Conservation (phyloP, 2,797 vertebrate species). For the Bovichtus diacanthus region DNA sequence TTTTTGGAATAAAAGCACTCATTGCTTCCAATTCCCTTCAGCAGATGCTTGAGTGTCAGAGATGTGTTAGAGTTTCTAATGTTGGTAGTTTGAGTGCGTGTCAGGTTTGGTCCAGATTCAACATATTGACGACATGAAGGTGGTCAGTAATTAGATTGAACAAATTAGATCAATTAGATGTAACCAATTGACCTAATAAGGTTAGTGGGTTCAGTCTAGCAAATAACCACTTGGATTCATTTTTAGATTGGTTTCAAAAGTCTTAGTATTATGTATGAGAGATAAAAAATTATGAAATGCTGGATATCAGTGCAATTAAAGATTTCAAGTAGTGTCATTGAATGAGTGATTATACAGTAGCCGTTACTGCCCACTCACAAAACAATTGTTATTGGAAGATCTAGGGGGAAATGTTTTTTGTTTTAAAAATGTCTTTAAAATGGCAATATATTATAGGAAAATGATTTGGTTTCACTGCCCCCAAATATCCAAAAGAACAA, state of each 20-base stretch:
- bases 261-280: slow-evolving; percentile 24
- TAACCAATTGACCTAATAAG: not conserved
- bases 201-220: not conserved
- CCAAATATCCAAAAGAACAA: not conserved
- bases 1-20: not conserved
- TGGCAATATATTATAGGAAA: not conserved
- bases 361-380: slow-evolving; percentile 37
- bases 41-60: not conserved
- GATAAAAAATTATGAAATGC: slow-evolving; percentile 13
- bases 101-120: not conserved
- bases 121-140: not conserved
- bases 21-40: not conserved
- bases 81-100: not conserved
- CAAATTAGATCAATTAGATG: not conserved
- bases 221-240: not conserved
- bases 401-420: too few species aligned
- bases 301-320: slow-evolving; percentile 34
- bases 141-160: not conserved
- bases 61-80: not conserved
- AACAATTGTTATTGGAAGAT: slow-evolving; percentile 13
- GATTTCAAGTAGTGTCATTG: slow-evolving; percentile 31
- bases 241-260: slow-evolving; percentile 1
- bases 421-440: not conserved
- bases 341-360: slow-evolving; percentile 10
- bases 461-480: not conserved